A percentile compares a stretch with the other conserved stretches of the same genome.
Evolutionary conservation across 2,888 invertebrate genomes (phyloP).

Genomic region (Apodemia duryi): DNA sequence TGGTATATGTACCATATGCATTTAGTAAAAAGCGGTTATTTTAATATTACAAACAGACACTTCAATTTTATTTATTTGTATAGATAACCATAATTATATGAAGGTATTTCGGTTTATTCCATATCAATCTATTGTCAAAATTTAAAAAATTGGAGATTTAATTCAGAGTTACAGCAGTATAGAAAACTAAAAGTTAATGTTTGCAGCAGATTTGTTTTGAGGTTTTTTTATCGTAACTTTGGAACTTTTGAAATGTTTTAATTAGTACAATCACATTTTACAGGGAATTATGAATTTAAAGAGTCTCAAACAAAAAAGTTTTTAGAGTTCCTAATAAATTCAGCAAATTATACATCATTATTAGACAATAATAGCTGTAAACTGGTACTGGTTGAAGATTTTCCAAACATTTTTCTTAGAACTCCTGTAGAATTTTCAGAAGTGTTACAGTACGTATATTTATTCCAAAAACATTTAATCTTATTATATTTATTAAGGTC

Average conservation of each 20-base stretch:
- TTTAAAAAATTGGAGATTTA: too few relatives aligned
- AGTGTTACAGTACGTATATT: slow-evolving; percentile 81
- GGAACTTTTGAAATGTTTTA: neutral
- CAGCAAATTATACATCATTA: slow-evolving; percentile 86
- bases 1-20: too few relatives aligned
- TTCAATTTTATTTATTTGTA: too few relatives aligned
- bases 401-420: slow-evolving; percentile 87
- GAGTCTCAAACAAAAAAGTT: slow-evolving; percentile 85
- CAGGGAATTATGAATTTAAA: slow-evolving; percentile 66
- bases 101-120: too few relatives aligned
- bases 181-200: too few relatives aligned
- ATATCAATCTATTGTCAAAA: too few relatives aligned
- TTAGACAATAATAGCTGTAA: slow-evolving; percentile 76
- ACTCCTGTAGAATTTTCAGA: slow-evolving; percentile 82
- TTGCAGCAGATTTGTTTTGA: neutral
- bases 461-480: neutral
- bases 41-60: too few relatives aligned
- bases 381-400: slow-evolving; percentile 87
- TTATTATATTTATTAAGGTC: neutral
- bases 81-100: too few relatives aligned
- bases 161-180: too few relatives aligned
- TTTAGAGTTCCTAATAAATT: slow-evolving; percentile 86
- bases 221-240: neutral
- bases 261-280: slow-evolving; percentile 28
- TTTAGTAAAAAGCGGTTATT: too few relatives aligned